Evolutionary conservation across 2,888 invertebrate species (phyloP).

Genomic region (Parthenolecanium corni): DNA sequence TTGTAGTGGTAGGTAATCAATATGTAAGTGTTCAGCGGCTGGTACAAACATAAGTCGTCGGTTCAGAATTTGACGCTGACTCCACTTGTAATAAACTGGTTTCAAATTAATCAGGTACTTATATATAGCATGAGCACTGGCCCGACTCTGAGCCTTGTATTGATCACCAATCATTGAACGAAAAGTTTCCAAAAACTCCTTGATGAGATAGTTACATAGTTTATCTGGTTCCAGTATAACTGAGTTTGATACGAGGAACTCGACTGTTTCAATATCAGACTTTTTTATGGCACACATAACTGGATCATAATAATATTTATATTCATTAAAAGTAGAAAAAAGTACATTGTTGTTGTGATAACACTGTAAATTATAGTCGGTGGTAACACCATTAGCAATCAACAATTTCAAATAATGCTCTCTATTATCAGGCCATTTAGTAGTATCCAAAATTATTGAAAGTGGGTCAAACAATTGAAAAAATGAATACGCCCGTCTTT

Average conservation of each 20-base stretch:
- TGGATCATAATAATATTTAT: neutral
- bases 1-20: neutral
- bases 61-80: too few relatives aligned
- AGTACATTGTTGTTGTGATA: neutral
- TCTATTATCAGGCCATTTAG: neutral
- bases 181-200: neutral
- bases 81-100: too few relatives aligned
- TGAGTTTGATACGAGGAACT: neutral
- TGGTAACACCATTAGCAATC: neutral
- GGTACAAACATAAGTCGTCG: neutral
- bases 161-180: too few relatives aligned
- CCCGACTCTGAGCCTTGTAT: too few relatives aligned
- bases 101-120: neutral
- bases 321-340: neutral
- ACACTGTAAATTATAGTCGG: constrained; percentile 2
- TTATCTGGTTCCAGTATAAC: constrained; percentile 5
- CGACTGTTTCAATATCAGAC: neutral
- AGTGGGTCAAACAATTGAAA: neutral
- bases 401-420: neutral
- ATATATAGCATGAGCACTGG: too few relatives aligned
- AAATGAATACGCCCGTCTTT: neutral
- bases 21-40: too few relatives aligned
- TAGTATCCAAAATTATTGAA: neutral
- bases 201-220: neutral
- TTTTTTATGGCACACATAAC: neutral